A percentile compares a stretch with the other conserved stretches of the same genome.
These are phyloP conservation scores for Heliconius cydno DNA, from an alignment of 2,888 invertebrate genomes.

Conservation along the genomic window DNA sequence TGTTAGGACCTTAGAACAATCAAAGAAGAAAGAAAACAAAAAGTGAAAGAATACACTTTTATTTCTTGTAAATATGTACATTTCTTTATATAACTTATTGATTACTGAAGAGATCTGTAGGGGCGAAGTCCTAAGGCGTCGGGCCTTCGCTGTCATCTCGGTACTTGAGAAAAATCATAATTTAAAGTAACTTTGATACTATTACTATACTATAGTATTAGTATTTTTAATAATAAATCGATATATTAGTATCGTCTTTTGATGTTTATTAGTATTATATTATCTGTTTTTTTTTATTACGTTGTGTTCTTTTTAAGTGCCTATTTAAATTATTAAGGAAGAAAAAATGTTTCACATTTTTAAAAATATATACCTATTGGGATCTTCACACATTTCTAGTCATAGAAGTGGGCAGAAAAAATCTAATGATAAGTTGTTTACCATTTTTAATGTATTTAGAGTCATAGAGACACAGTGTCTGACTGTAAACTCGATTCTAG, in stretches of 20 bases:
- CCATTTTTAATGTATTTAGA: no score
- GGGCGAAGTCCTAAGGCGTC: constrained; percentile 8
- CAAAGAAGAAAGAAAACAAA: constrained; percentile 16
- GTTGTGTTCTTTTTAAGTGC: no score
- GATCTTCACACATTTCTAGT: no score
- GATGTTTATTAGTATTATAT: neutral
- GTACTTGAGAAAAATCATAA: constrained; percentile 15
- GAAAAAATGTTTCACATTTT: no score
- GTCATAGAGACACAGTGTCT: no score
- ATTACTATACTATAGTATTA: neutral
- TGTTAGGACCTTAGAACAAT: neutral
- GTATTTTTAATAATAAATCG: constrained; percentile 2
- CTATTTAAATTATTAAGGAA: no score
- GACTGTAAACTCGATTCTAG: no score
- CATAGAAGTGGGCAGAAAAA: no score
- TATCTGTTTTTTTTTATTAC: neutral
- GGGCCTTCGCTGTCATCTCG: constrained; percentile 10
- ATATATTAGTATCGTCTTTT: neutral
- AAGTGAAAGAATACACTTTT: constrained; percentile 19
- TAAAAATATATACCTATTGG: no score
- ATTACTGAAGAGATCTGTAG: constrained; percentile 5
- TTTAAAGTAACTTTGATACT: neutral
- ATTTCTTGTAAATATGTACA: constrained; percentile 12
- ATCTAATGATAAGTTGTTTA: no score
- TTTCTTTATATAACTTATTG: neutral